Evolutionary conservation across 2,113 vertebrate genomes (phyloP), one percentile per base, ranked within the genome.

Genomic region (Grammomys dolichurus): DNA sequence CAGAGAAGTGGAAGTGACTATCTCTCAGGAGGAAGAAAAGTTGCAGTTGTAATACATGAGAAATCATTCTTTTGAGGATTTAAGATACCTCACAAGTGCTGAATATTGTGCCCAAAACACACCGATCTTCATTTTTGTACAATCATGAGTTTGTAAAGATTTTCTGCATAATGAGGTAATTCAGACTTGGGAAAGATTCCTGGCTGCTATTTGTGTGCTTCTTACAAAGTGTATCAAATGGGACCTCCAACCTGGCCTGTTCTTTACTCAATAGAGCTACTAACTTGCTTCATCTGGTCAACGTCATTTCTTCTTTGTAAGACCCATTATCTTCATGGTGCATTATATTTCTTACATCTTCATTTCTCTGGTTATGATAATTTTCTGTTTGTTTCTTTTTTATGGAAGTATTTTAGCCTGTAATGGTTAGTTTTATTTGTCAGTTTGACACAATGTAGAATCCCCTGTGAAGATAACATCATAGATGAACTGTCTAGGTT

Each of bases 291-390:
- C 43, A 51, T 91, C 24, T 81, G 48, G 14, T 86, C 26, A 96
- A 12, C 73, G 20, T 87, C n/a, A 80, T 89, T 96, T 96, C 22
- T 96, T 88, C 16, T 60, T 88, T 11, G 60, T 22, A 10, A 46
- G 24, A 94, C 10, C 72, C 2, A 63, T 78, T 76, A 78, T 77
- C 51, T 65, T 10, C 85, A 22, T 7, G 31, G 6, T 63, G 89
- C 14, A 77, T 85, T 76, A 43, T 46, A 78, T 85, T 96, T 91
- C 40, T 93, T 36, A 87, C 75, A 65, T 78, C 72, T 90, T 93
- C 5, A 69, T 22, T 77, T 91, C 58, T 36, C 14, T 86, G 22
- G 31, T 88, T 89, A 36, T 56, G 12, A 89, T 28, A 56, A 36
- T 85, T 92, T 91, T 85, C 14, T 96, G 60, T 31, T 51, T 5